Conservation (phyloP, 1,140 invertebrate genomes). For the Cylas formicarius region DNA sequence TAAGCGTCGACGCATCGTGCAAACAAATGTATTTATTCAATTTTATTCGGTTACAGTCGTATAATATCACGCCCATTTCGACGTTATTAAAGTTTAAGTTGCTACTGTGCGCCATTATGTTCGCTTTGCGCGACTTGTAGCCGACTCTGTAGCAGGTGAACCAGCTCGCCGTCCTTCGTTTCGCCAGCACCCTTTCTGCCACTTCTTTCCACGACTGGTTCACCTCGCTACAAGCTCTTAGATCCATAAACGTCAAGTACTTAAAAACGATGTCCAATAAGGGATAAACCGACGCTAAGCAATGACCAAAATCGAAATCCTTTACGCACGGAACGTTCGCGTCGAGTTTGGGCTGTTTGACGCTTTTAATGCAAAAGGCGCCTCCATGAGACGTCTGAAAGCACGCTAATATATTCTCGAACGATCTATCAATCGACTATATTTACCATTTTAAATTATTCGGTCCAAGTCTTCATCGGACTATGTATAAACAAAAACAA, state of each 20-base stretch:
- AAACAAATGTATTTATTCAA: constrained; percentile 27
- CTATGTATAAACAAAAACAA: no score
- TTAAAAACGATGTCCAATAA: constrained; percentile 28
- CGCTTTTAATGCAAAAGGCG: constrained; percentile 21
- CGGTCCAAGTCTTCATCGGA: no score
- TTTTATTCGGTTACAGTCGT: constrained; percentile 22
- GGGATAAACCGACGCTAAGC: constrained; percentile 26
- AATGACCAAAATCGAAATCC: constrained; percentile 26
- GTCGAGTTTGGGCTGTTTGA: constrained; percentile 8
- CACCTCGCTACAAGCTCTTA: constrained; percentile 22
- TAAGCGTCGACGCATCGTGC: constrained; percentile 17
- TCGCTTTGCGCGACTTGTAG: constrained; percentile 8
- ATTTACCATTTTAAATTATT: no score
- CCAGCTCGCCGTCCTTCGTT: constrained; percentile 25
- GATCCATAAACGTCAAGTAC: constrained; percentile 25
- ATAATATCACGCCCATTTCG: constrained; percentile 25
- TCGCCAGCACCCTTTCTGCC: constrained; percentile 19
- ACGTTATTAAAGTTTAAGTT: constrained; percentile 28
- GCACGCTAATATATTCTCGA: no score
- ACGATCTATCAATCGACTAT: no score
- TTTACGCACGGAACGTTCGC: constrained; percentile 3
- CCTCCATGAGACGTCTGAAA: constrained; percentile 6
- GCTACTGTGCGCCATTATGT: constrained; percentile 19
- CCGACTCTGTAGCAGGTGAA: constrained; percentile 25
- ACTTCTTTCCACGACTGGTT: constrained; percentile 23